phyloP scores from a whole-genome alignment of 1,140 invertebrate species.

The Tetramorium parvispinum region DNA sequence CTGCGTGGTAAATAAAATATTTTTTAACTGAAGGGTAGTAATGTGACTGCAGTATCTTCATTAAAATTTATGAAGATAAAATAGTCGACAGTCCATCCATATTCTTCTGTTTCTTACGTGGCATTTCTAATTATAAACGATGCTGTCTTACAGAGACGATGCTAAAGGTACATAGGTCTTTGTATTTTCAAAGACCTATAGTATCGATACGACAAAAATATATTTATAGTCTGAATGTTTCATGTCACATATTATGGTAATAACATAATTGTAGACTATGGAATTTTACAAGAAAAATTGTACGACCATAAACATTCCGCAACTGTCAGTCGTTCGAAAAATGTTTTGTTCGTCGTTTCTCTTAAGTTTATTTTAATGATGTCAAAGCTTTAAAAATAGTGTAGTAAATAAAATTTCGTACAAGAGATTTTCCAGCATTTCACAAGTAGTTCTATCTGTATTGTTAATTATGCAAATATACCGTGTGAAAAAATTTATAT shows the following conservation, averaged over 20 bases:
- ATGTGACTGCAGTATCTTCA: background rate
- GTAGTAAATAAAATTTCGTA: background rate
- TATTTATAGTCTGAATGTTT: background rate
- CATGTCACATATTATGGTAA: constrained; percentile 5
- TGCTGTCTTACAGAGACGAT: background rate
- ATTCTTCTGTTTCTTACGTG: background rate
- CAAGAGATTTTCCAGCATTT: background rate
- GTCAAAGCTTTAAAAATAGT: background rate
- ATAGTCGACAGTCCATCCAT: background rate
- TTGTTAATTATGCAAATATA: background rate
- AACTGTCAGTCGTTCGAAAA: background rate
- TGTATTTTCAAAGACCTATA: background rate
- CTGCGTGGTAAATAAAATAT: background rate
- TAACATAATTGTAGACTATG: background rate
- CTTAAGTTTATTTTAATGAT: background rate
- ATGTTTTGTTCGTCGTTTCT: background rate
- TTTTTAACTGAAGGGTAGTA: background rate
- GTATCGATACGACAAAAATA: background rate
- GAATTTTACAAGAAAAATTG: background rate
- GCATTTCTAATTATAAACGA: background rate
- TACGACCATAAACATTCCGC: background rate
- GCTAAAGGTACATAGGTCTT: background rate
- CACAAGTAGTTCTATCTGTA: background rate
- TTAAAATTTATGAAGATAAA: constrained; percentile 17
- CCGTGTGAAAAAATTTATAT: background rate